phyloP scores from a whole-genome alignment of 1,140 invertebrate species.

The Phortica variegata region DNA sequence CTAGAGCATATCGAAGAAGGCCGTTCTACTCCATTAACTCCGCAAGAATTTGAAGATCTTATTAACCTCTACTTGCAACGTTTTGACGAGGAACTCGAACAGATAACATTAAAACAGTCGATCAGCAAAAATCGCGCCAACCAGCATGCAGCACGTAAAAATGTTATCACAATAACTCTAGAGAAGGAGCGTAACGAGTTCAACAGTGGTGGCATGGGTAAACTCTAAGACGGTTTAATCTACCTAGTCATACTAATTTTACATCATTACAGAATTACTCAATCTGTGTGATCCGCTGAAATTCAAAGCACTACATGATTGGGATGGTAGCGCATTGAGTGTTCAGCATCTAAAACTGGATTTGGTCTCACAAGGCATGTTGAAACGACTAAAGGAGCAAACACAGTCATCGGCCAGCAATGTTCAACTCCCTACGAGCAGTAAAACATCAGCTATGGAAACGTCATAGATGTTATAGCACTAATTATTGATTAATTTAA shows the following conservation, averaged over 20 bases:
- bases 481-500: not conserved
- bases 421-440: not conserved
- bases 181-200: slow-evolving; percentile 71
- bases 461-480: slow-evolving; percentile 4
- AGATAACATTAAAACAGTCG: slow-evolving; percentile 73
- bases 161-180: slow-evolving; percentile 71
- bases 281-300: slow-evolving; percentile 49
- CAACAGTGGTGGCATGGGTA: slow-evolving; percentile 71
- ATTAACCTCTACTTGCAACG: slow-evolving; percentile 62
- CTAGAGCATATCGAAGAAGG: slow-evolving; percentile 62
- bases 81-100: slow-evolving; percentile 75
- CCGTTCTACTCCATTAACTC: slow-evolving; percentile 59
- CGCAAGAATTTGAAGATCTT: slow-evolving; percentile 62
- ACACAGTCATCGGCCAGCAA: not conserved
- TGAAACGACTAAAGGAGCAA: slow-evolving; percentile 33
- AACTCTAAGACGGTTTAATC: too few relatives aligned
- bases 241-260: slow-evolving; percentile 3
- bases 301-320: slow-evolving; percentile 42
- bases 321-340: slow-evolving; percentile 52
- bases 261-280: slow-evolving; percentile 42
- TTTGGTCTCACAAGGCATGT: slow-evolving; percentile 44
- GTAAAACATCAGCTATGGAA: slow-evolving; percentile 23
- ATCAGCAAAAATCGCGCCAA: slow-evolving; percentile 66
- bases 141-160: slow-evolving; percentile 74
- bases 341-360: slow-evolving; percentile 54